These are phyloP conservation scores for Drosophila repletoides DNA, from an alignment of 1,140 invertebrate species.

Conservation along the genomic window DNA sequence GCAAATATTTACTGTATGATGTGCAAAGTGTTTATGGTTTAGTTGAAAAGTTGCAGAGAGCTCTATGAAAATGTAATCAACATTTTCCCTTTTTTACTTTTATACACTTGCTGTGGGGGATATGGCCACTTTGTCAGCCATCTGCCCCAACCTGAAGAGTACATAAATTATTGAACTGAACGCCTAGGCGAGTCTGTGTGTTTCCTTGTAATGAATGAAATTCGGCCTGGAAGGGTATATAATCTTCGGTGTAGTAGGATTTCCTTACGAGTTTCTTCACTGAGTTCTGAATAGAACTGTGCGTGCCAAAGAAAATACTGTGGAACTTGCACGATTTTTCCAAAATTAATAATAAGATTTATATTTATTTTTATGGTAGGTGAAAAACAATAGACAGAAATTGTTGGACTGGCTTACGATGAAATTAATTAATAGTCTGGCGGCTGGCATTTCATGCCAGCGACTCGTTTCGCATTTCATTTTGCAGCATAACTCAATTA, in stretches of 20 bases:
- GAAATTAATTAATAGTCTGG: constrained; percentile 27
- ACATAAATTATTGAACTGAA: no score
- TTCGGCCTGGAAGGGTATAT: background rate
- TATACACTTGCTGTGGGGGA: no score
- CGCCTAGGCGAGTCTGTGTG: no score
- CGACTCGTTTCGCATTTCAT: background rate
- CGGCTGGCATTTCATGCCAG: constrained; percentile 12
- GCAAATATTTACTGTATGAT: constrained; percentile 51
- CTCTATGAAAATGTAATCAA: constrained; percentile 32
- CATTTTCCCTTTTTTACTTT: constrained; percentile 8
- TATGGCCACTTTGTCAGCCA: no score
- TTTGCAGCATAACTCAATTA: constrained; percentile 42
- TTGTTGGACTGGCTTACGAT: constrained; percentile 16
- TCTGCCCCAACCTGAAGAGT: no score
- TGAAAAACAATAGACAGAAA: constrained; percentile 43
- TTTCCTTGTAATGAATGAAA: background rate
- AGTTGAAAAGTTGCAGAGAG: constrained; percentile 19
- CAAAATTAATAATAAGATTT: constrained; percentile 45
- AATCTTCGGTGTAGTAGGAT: no score
- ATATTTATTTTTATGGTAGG: constrained; percentile 21
- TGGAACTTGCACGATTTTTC: no score
- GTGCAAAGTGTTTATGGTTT: constrained; percentile 40
- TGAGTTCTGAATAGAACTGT: no score
- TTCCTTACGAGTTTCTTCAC: no score
- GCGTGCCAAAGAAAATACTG: no score